A percentile compares a stretch with the other conserved stretches of the same genome.
Evolutionary conservation across 2,797 vertebrate genomes (phyloP).

Genomic region (Babyrousa celebensis): DNA sequence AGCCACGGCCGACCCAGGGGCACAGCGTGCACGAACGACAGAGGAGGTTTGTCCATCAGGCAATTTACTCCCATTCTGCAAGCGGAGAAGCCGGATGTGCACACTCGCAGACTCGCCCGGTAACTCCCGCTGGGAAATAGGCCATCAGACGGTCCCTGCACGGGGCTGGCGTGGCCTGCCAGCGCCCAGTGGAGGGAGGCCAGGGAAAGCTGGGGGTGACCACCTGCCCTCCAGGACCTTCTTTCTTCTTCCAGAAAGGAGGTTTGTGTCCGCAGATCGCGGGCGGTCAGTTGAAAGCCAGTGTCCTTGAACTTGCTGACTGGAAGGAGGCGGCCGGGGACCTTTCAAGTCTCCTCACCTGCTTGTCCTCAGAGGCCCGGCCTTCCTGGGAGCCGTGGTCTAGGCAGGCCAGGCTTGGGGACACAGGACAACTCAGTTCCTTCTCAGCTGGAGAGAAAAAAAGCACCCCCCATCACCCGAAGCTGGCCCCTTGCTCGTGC

Average conservation of each 20-base stretch:
- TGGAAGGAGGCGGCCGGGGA: background rate
- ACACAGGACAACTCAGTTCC: conserved; percentile 49
- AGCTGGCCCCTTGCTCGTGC: conserved; percentile 22
- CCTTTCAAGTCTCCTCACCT: background rate
- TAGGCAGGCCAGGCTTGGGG: background rate
- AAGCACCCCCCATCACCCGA: background rate
- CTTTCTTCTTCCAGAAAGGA: background rate
- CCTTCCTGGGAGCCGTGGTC: background rate
- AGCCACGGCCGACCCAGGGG: conserved; percentile 42
- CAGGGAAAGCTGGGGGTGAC: background rate
- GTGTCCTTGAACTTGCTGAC: conserved; percentile 71
- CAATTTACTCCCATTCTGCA: conserved; percentile 72
- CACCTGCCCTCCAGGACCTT: conserved; percentile 30
- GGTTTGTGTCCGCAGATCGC: background rate
- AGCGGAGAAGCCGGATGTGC: conserved; percentile 55
- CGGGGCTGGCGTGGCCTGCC: background rate
- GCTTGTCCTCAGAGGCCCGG: conserved; percentile 6
- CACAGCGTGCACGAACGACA: background rate
- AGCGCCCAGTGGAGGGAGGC: background rate
- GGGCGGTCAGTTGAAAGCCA: conserved; percentile 59
- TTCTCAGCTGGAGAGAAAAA: background rate
- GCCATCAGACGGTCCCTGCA: background rate
- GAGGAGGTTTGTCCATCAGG: conserved; percentile 79
- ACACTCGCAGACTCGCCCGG: accelerated
- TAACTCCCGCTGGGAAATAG: conserved; percentile 47